phyloP scores from a whole-genome alignment of 2,113 vertebrate species.

The Burhinus bistriatus region DNA sequence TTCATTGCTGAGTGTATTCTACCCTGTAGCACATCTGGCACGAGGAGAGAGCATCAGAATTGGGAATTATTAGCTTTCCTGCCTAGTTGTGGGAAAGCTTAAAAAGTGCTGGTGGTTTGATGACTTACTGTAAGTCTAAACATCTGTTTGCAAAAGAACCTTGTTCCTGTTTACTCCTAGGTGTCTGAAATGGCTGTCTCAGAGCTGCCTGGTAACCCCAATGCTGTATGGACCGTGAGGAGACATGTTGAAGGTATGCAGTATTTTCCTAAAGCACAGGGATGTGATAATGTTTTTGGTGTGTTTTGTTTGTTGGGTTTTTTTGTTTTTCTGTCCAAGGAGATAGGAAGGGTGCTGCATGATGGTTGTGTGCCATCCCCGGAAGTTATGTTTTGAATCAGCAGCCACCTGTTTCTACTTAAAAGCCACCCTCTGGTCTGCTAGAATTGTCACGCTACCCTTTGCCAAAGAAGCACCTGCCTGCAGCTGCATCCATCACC shows the following conservation, averaged over 20 bases:
- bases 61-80: not conserved
- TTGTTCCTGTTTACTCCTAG: constrained; percentile 70
- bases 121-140: not conserved
- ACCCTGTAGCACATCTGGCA: not conserved
- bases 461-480: not conserved
- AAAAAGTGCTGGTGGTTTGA: not conserved
- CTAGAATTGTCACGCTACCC: not conserved
- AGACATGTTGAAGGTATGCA: constrained; percentile 92
- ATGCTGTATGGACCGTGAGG: constrained; percentile 98
- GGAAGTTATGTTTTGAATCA: not conserved
- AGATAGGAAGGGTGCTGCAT: not conserved
- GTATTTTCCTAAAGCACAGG: not conserved
- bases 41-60: not conserved
- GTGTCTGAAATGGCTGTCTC: constrained; percentile 99
- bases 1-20: not conserved
- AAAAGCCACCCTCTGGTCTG: not conserved
- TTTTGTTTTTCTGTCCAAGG: not conserved
- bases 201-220: constrained; percentile 97
- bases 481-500: not conserved
- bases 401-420: not conserved
- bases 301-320: not conserved
- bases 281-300: not conserved
- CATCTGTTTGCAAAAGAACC: not conserved
- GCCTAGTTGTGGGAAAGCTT: not conserved
- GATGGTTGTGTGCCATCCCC: not conserved